Evolutionary conservation across 2,888 invertebrate species (phyloP).

Genomic region (Microctonus aethiopoides): DNA sequence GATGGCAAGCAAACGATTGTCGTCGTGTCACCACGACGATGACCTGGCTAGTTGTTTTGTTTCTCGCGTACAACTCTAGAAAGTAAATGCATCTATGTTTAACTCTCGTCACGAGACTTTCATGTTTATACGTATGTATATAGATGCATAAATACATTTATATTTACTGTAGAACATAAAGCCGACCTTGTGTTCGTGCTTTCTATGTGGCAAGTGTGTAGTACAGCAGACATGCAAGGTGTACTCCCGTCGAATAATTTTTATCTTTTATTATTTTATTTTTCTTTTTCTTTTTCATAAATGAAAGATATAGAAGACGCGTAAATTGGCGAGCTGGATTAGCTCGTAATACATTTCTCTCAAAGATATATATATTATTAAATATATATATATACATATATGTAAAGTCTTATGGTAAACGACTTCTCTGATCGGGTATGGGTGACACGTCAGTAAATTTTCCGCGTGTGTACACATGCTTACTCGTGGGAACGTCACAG

Average conservation of each 20-base stretch:
- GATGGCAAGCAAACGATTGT: constrained; percentile 58
- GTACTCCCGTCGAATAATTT: constrained; percentile 2
- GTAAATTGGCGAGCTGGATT: constrained; percentile 8
- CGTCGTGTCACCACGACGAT: constrained; percentile 56
- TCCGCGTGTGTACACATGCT: constrained; percentile 33
- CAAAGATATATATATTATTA: not conserved
- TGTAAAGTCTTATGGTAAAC: constrained; percentile 33
- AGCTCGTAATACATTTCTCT: not conserved
- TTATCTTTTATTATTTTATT: not conserved
- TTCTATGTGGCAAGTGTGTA: constrained; percentile 42
- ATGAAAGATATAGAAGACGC: constrained; percentile 1
- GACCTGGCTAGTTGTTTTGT: constrained; percentile 44
- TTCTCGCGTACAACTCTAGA: constrained; percentile 36
- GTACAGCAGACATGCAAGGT: constrained; percentile 31
- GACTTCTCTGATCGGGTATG: constrained; percentile 36
- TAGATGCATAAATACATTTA: not conserved
- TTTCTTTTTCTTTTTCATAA: not conserved
- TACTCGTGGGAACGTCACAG: constrained; percentile 62
- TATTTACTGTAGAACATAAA: not conserved
- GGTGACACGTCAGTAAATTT: constrained; percentile 54
- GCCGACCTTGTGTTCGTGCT: constrained; percentile 36
- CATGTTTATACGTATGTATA: constrained; percentile 8
- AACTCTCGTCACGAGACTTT: constrained; percentile 49
- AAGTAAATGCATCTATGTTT: constrained; percentile 28
- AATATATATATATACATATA: constrained; percentile 15